Evolutionary conservation across 2,888 invertebrate species (phyloP), one percentile per base, ranked within the genome.

Genomic region (Limenitis camilla): DNA sequence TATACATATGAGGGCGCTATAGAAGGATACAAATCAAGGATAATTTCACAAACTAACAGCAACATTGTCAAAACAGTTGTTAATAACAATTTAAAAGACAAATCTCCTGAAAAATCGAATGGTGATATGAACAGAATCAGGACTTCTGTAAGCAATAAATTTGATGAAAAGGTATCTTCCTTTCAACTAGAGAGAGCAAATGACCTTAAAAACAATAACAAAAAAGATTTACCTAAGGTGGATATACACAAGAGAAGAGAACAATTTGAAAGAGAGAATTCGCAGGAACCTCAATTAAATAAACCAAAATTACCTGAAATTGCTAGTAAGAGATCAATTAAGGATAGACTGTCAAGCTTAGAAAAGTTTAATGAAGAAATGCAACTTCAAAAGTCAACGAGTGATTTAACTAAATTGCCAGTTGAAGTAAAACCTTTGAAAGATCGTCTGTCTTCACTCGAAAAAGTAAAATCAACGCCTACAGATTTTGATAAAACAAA

Each of bases 1-100:
- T 95, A 95, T 77, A 95, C 95, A 0, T 96, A 95, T 75, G 95
- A 96, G 78, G 92, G 94, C 65, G 95, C 95, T 65, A 95, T 95
- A 64, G 93, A 95, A 71, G 93, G 94, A 63, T 96, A 96, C 78
- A 93, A 95, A 65, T 93, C 94, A 47, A 89, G 94, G 62, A 94
- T 93, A 42, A 90, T 92, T 65, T 90, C 91, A 36, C 88, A 89
- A 65, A 89, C 90, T 31, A 84, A 81, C 68, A 81, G 85, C 61
- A 81, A 71, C 56, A 81, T 84, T 39, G 74, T 84, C 53, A 83
- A 85, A 72, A 83, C 84, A 58, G 79, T 77, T 40, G 82, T 81
- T 42, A 81, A 73, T 58, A 71, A 83, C 62, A 78, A 88, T 66
- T 71, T 76, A 61, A 82, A 88, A 79, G 83, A 88, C 56, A 79